Evolutionary conservation across 2,797 vertebrate species (phyloP), one percentile per base, ranked within the genome.

Genomic region (Avahi laniger): DNA sequence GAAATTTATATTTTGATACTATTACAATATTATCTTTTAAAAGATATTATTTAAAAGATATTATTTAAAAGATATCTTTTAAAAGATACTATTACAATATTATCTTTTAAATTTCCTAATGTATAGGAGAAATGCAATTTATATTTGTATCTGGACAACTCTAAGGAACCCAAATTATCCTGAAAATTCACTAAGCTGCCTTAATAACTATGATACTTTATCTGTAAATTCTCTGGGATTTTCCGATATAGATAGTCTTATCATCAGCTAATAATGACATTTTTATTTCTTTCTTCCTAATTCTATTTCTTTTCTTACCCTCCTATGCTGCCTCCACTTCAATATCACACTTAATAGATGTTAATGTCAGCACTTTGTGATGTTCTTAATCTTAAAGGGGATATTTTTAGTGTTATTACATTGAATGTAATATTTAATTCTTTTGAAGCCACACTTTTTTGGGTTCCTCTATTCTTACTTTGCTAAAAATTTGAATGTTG

Each of bases 101-200:
- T 59, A 54, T 43, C 30, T 78, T 96, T 86, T 89, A 91, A 93
- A 65, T 83, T 89, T 84, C 3, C 33, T 76, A 61, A 52, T 69
- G 4, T 69, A 22, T 57, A 65, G 20, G 92, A 92, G 24, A 96
- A 89, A 87, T 50, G 5, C 5, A 70, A 35, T 81, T 76, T 38
- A 1, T 78, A 54, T 83, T 70, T 94, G 18, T 35, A 41, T 67
- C 33, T n/a, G 67, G 33, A 69, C 12, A 94, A 38, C 24, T 54
- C 26, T 70, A 61, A 76, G 12, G 5, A 89, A 57, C 6, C 4
- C 6, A 92, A 70, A 65, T 93, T 95, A 90, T 63, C 26, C 18
- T 54, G 30, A 83, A 82, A 72, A 35, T 48, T 41, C 12, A 70
- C 18, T 65, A 30, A 90, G 1, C 54, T 72, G 65, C 78, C 33